These are phyloP conservation scores for Magallana nippona DNA, from an alignment of 2,888 invertebrate species.

Conservation along the genomic window DNA sequence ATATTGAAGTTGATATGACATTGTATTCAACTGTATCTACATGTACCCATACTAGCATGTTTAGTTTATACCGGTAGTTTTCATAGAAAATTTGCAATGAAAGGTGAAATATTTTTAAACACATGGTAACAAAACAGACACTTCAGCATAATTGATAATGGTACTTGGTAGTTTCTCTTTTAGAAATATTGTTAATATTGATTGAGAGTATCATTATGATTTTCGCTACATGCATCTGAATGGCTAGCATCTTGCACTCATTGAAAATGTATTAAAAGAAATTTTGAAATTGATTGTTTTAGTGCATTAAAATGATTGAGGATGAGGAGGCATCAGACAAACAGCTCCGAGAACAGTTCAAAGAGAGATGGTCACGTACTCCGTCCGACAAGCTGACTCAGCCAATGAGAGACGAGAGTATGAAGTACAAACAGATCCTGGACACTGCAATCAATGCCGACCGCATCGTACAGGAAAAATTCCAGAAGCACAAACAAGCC, in stretches of 20 bases:
- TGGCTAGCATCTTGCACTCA: not conserved
- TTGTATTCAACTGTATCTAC: too few species aligned
- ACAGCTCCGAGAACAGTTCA: slow-evolving; percentile 92
- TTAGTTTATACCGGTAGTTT: too few species aligned
- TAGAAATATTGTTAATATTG: too few species aligned
- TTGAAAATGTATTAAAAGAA: not conserved
- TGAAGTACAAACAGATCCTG: slow-evolving; percentile 93
- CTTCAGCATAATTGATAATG: too few species aligned
- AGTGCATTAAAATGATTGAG: slow-evolving; percentile 84
- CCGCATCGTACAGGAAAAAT: slow-evolving; percentile 92
- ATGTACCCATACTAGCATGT: too few species aligned
- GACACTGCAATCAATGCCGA: slow-evolving; percentile 92
- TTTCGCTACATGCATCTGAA: too few species aligned
- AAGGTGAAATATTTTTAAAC: too few species aligned
- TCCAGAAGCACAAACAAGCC: slow-evolving; percentile 87
- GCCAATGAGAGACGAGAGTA: slow-evolving; percentile 89
- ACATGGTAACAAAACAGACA: too few species aligned
- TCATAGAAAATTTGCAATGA: too few species aligned
- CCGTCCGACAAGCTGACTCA: slow-evolving; percentile 93
- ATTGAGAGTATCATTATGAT: too few species aligned
- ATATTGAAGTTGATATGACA: too few species aligned
- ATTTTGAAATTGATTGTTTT: slow-evolving; percentile 46
- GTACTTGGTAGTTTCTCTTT: too few species aligned
- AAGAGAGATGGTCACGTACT: slow-evolving; percentile 94
- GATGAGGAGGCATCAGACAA: slow-evolving; percentile 96